Conservation (phyloP, 2,113 vertebrate species). For the Syngnathoides biaculeatus region DNA sequence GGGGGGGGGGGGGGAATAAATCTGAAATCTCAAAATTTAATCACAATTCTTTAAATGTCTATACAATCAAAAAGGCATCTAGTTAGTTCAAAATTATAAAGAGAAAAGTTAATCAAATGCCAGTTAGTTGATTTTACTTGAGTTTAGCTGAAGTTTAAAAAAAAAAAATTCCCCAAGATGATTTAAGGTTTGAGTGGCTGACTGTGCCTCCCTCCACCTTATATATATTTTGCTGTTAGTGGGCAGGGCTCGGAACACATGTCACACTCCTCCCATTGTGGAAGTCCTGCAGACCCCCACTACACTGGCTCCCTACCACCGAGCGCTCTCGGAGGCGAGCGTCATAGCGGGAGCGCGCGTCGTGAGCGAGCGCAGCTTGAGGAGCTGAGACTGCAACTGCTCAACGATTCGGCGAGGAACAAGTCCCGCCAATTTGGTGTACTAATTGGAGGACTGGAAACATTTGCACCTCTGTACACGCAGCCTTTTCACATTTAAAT, state of each 20-base stretch:
- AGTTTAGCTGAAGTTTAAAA: conserved; percentile 18
- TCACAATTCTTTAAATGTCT: conserved; percentile 5
- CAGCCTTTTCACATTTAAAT: conserved; percentile 14
- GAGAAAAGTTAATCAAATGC: conserved; percentile 25
- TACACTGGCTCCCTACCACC: conserved; percentile 50
- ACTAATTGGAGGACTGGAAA: conserved; percentile 33
- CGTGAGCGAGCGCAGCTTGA: conserved; percentile 13
- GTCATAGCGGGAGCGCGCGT: conserved; percentile 38
- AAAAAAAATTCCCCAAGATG: too few species aligned
- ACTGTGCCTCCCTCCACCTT: conserved; percentile 49
- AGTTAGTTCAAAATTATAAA: conserved; percentile 24
- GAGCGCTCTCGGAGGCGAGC: conserved; percentile 42
- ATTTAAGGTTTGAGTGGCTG: conserved; percentile 58
- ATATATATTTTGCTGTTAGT: conserved; percentile 72
- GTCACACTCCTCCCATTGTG: conserved; percentile 77
- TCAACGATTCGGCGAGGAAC: conserved; percentile 35
- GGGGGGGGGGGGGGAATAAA: too few species aligned
- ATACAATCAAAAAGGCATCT: conserved; percentile 6
- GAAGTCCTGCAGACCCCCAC: conserved; percentile 65
- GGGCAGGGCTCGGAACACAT: conserved; percentile 73
- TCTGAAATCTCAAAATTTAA: conserved; percentile 22
- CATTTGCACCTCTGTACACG: conserved; percentile 22
- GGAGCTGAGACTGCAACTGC: conserved; percentile 37
- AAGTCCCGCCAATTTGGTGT: conserved; percentile 33
- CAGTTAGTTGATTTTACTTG: conserved; percentile 16